phyloP scores from a whole-genome alignment of 2,113 vertebrate species.

The Takifugu bimaculatus region DNA sequence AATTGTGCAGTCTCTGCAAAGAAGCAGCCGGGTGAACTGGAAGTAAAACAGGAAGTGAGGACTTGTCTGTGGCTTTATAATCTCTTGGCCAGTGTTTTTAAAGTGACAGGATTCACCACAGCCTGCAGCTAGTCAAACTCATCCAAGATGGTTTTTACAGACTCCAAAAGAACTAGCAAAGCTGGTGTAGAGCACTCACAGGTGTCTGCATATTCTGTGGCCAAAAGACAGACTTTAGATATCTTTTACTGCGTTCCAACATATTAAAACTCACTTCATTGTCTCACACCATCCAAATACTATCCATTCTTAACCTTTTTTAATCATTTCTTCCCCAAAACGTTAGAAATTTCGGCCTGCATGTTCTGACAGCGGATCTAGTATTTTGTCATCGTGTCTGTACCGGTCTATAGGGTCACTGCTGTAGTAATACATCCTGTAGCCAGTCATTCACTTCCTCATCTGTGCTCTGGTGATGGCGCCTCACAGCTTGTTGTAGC shows the following conservation, averaged over 20 bases:
- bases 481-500: conserved; percentile 30
- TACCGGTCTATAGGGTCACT: conserved; percentile 18
- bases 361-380: conserved; percentile 13
- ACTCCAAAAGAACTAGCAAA: background rate
- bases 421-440: conserved; percentile 58
- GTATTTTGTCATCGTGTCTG: conserved; percentile 25
- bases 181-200: too few species aligned
- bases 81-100: conserved; percentile 41
- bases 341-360: background rate
- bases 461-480: conserved; percentile 33
- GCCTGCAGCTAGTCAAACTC: background rate
- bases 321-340: too few species aligned
- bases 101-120: conserved; percentile 29
- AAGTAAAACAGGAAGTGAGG: conserved; percentile 53
- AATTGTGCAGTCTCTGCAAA: conserved; percentile 19
- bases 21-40: conserved; percentile 39
- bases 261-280: too few species aligned
- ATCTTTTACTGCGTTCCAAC: too few species aligned
- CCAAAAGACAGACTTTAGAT: background rate
- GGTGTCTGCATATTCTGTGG: background rate
- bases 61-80: conserved; percentile 23
- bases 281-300: too few species aligned
- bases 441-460: conserved; percentile 64
- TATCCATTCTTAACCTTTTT: too few species aligned
- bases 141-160: background rate